Evolutionary conservation across 2,888 invertebrate species (phyloP).

Genomic region (Pristionchus maxplancki): DNA sequence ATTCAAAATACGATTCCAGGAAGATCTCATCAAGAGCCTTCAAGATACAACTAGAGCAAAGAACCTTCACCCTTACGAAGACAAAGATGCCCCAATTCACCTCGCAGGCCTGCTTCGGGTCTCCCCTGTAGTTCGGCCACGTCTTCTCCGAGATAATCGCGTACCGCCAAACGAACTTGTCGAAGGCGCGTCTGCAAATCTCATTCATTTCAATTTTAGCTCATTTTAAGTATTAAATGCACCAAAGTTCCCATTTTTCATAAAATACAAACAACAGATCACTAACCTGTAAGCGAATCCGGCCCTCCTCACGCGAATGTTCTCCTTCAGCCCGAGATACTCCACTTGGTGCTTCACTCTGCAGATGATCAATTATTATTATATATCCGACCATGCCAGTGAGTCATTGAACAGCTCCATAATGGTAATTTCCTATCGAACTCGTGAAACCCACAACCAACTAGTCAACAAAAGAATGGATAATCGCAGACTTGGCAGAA

Average conservation of each 20-base stretch:
- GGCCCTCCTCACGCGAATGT: slow-evolving; percentile 84
- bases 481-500: no score
- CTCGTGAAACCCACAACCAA: background rate
- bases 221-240: background rate
- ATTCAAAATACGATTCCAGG: no score
- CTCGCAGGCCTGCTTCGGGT: slow-evolving; percentile 81
- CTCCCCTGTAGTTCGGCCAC: slow-evolving; percentile 81
- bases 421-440: background rate
- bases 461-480: background rate
- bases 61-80: no score
- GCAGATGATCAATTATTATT: slow-evolving; percentile 51
- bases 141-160: slow-evolving; percentile 84
- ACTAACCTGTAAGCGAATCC: slow-evolving; percentile 83
- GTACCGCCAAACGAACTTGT: slow-evolving; percentile 79
- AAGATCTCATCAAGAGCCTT: no score
- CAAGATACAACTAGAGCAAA: no score
- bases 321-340: slow-evolving; percentile 85
- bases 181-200: slow-evolving; percentile 70
- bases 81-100: no score
- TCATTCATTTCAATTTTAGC: background rate
- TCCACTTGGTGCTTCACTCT: slow-evolving; percentile 84
- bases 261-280: background rate
- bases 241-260: no score
- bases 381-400: no score
- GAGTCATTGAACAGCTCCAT: background rate